Percentiles rank a stretch among this genome's conserved stretches.
These are phyloP conservation scores for Chrysolina oricalcia DNA, from an alignment of 2,888 invertebrate species.

Conservation along the genomic window DNA sequence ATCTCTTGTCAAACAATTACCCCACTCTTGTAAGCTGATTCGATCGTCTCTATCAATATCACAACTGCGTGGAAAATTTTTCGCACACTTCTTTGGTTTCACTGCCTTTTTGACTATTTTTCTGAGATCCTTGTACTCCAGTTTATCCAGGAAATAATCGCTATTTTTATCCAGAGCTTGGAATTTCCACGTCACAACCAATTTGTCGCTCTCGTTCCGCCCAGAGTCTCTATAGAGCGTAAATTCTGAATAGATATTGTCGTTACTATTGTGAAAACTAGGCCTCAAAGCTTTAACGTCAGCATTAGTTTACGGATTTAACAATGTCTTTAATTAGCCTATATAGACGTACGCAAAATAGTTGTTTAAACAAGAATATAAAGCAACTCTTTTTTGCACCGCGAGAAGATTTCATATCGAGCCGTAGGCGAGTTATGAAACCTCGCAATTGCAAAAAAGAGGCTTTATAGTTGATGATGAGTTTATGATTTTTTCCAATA, in stretches of 20 bases:
- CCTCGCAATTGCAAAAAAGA: too few relatives aligned
- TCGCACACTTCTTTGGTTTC: slow-evolving; percentile 91
- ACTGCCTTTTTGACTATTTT: slow-evolving; percentile 90
- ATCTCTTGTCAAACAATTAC: slow-evolving; percentile 86
- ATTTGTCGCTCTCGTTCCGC: slow-evolving; percentile 69
- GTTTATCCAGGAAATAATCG: slow-evolving; percentile 84
- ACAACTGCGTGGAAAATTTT: slow-evolving; percentile 90
- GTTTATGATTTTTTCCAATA: too few relatives aligned
- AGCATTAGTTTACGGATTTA: not conserved
- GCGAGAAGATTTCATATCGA: too few relatives aligned
- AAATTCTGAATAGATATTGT: not conserved
- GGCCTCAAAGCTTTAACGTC: not conserved
- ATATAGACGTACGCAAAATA: too few relatives aligned
- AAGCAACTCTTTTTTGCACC: too few relatives aligned
- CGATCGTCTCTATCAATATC: slow-evolving; percentile 87
- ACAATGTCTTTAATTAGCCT: too few relatives aligned
- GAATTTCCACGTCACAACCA: slow-evolving; percentile 93
- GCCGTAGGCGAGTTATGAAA: too few relatives aligned
- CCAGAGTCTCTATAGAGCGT: slow-evolving; percentile 61
- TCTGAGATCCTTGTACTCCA: slow-evolving; percentile 87
- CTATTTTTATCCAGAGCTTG: slow-evolving; percentile 85
- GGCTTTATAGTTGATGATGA: too few relatives aligned
- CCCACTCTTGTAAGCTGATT: slow-evolving; percentile 89
- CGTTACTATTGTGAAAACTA: not conserved
- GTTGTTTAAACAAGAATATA: too few relatives aligned